These are phyloP conservation scores for Gambelia wislizenii DNA, from an alignment of 2,797 vertebrate genomes.

Conservation along the genomic window DNA sequence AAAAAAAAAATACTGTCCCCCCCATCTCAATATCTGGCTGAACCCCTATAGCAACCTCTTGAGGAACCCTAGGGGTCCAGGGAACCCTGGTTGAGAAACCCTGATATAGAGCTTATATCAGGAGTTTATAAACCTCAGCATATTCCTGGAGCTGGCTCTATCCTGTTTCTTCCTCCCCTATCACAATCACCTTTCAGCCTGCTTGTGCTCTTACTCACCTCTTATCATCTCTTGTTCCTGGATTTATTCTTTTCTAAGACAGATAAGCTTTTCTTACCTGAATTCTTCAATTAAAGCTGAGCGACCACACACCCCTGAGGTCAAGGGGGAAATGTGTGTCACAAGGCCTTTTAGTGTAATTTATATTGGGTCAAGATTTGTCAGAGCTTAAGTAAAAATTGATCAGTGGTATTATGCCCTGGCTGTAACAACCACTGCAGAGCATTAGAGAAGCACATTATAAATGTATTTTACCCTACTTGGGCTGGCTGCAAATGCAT, in stretches of 20 bases:
- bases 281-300: not conserved
- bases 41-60: no score
- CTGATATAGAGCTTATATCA: no score
- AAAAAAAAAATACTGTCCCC: no score
- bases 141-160: no score
- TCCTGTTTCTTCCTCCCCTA: not conserved
- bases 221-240: not conserved
- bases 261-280: not conserved
- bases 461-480: not conserved
- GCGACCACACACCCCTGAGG: not conserved
- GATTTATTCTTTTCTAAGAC: not conserved
- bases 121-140: not conserved
- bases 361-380: not conserved
- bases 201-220: not conserved
- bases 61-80: no score
- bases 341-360: not conserved
- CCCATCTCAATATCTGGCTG: no score
- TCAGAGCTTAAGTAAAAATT: constrained; percentile 17
- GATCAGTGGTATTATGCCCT: not conserved
- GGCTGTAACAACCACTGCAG: not conserved
- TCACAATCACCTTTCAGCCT: not conserved
- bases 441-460: not conserved
- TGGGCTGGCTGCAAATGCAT: not conserved
- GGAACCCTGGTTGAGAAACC: no score
- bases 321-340: not conserved